Evolutionary conservation across 2,888 invertebrate genomes (phyloP), one percentile per base, ranked within the genome.

Genomic region (Callinectes sapidus): DNA sequence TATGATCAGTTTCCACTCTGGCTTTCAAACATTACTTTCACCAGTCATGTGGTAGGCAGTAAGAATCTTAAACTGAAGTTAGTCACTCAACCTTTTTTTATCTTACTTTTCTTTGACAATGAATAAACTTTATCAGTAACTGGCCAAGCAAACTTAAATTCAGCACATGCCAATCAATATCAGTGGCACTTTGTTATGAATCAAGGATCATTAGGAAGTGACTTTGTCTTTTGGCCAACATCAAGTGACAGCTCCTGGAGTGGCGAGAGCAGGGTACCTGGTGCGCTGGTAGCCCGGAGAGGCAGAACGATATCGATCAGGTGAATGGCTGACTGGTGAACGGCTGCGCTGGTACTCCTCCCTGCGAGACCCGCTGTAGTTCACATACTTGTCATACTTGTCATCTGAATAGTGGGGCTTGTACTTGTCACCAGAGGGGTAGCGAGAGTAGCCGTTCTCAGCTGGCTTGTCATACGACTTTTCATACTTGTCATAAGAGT

Each of bases 321-420:
- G 92, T 92, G 94, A 92, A 91, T 93, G 93, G 91, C 91, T 91
- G 90, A 94, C 92, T 89, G 94, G 94, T 86, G 94, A 94, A 92
- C 94, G 94, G 92, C 94, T 94, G 87, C 94, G 94, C 88, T 91
- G 92, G 93, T 94, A 94, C 90, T 93, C 93, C 93, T 94, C 93
- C 91, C 92, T 90, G 81, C 94, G 94, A 55, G 94, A 92, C 85
- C 91, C 92, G 92, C 90, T 92, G 91, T 93, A 92, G 92, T 92
- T 93, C 89, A 89, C 92, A 90, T 92, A 92, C 92, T 91, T 91
- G 92, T 92, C 92, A 92, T 92, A 92, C 90, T 93, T 93, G 91
- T 91, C 93, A 91, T 93, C 93, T 93, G 91, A 91, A 93, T 93
- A 93, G 91, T 93, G 93, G 89, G 91, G 87, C 91, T 92, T 94